These are phyloP conservation scores for Chiroxiphia lanceolata DNA, from an alignment of 2,797 vertebrate species.

Conservation along the genomic window DNA sequence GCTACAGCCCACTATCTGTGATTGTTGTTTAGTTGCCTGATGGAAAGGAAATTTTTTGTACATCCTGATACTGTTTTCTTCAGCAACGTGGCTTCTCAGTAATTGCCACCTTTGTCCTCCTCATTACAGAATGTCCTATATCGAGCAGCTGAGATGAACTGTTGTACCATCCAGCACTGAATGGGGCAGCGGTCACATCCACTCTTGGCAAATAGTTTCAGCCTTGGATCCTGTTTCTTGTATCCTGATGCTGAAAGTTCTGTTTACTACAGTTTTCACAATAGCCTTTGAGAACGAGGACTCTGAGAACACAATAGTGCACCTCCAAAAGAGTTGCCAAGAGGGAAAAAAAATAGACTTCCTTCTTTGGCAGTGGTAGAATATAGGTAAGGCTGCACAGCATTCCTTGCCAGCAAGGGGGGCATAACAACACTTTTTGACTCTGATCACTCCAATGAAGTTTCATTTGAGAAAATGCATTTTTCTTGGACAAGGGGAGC, in stretches of 20 bases:
- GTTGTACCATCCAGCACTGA: slow-evolving; percentile 23
- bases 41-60: slow-evolving; percentile 32
- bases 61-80: slow-evolving; percentile 33
- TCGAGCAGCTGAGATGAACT: slow-evolving; percentile 26
- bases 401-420: slow-evolving; percentile 15
- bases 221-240: slow-evolving; percentile 66
- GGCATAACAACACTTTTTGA: not conserved
- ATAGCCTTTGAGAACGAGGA: slow-evolving; percentile 55
- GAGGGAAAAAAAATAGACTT: slow-evolving; percentile 60
- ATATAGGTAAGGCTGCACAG: slow-evolving; percentile 65
- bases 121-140: slow-evolving; percentile 23
- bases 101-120: slow-evolving; percentile 47
- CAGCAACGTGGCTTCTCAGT: not conserved
- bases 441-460: not conserved
- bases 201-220: slow-evolving; percentile 34
- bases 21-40: not conserved
- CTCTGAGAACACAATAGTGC: slow-evolving; percentile 69
- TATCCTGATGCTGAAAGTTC: slow-evolving; percentile 64
- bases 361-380: slow-evolving; percentile 55
- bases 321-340: slow-evolving; percentile 68
- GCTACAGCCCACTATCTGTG: not conserved
- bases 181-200: slow-evolving; percentile 66
- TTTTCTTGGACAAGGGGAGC: not conserved
- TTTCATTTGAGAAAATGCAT: not conserved
- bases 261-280: slow-evolving; percentile 66